Conservation (phyloP, 2,113 vertebrate species). For the Stigmatopora argus region DNA sequence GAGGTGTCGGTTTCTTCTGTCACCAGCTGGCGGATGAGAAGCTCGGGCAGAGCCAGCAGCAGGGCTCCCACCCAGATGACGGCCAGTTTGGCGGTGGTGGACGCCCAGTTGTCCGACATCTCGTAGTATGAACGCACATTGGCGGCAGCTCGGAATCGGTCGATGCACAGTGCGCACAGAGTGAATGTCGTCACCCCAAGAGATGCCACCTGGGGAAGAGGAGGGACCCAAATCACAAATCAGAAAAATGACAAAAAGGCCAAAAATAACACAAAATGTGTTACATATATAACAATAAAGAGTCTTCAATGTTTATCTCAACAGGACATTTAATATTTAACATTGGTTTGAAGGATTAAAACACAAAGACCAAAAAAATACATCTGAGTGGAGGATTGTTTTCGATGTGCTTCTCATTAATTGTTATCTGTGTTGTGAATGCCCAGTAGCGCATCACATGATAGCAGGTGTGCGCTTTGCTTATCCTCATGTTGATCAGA, state of each 20-base stretch:
- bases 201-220: constrained; percentile 79
- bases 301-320: too few species aligned
- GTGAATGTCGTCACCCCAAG: constrained; percentile 95
- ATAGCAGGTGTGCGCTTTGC: neutral
- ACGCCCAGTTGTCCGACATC: constrained; percentile 93
- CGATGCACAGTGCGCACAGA: constrained; percentile 90
- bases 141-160: constrained; percentile 90
- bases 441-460: constrained; percentile 10
- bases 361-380: neutral
- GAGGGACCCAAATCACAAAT: neutral
- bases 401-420: constrained; percentile 14
- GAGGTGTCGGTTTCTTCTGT: constrained; percentile 70
- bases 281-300: too few species aligned
- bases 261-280: neutral
- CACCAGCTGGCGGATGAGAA: constrained; percentile 86
- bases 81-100: constrained; percentile 85
- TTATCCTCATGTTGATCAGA: constrained; percentile 18
- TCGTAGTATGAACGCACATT: constrained; percentile 96
- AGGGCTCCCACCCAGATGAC: constrained; percentile 95
- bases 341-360: neutral
- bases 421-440: constrained; percentile 21
- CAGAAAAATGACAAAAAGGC: neutral
- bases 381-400: neutral
- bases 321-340: too few species aligned
- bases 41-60: constrained; percentile 87